Percentiles rank a stretch among this genome's conserved stretches.
phyloP scores from a whole-genome alignment of 2,888 invertebrate species.

The Vanessa cardui region DNA sequence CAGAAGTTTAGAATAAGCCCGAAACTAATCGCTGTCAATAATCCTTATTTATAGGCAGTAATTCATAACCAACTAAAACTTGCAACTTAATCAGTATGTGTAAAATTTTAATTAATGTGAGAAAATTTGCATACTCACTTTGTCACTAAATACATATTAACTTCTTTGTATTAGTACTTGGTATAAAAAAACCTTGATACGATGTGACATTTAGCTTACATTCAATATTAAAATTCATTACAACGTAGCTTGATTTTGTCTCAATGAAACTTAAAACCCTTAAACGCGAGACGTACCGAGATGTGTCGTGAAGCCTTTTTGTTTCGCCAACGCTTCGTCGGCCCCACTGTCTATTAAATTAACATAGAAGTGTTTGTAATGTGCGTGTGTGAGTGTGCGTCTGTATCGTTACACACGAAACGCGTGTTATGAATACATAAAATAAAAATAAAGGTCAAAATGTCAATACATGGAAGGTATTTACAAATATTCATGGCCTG shows the following conservation, averaged over 20 bases:
- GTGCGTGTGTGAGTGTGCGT: constrained; percentile 8
- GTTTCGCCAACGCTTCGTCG: constrained; percentile 20
- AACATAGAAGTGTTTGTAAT: constrained; percentile 29
- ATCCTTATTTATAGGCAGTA: no score
- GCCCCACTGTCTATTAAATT: constrained; percentile 17
- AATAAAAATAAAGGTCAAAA: constrained; percentile 6
- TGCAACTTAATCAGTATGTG: no score
- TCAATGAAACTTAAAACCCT: constrained; percentile 24
- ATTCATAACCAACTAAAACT: no score
- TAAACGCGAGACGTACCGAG: constrained; percentile 11
- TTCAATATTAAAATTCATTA: neutral
- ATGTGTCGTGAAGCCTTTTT: constrained; percentile 16
- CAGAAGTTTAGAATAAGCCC: neutral
- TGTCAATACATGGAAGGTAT: neutral
- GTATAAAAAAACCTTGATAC: neutral
- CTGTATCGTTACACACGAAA: neutral
- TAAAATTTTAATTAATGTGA: no score
- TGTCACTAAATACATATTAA: neutral
- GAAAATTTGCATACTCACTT: no score
- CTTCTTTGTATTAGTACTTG: neutral
- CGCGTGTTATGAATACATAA: neutral
- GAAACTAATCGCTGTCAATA: neutral
- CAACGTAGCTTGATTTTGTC: constrained; percentile 22
- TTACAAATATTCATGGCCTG: neutral
- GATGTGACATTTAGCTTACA: neutral